phyloP scores from a whole-genome alignment of 2,113 vertebrate species.

The Corythaeola cristata region DNA sequence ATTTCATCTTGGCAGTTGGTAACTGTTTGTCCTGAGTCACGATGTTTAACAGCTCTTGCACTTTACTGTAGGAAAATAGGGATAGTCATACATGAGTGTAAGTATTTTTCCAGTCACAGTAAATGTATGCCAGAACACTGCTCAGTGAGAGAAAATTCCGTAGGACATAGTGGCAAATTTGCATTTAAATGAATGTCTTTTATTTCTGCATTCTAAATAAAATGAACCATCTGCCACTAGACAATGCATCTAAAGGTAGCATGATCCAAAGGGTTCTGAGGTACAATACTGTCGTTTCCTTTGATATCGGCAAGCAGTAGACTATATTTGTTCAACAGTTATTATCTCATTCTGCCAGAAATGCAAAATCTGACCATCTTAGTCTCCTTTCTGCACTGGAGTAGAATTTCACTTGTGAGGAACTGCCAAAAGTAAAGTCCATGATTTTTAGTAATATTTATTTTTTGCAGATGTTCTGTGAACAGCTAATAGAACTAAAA shows the following conservation, averaged over 20 bases:
- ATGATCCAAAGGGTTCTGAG: background rate
- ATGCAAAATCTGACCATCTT: background rate
- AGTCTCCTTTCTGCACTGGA: background rate
- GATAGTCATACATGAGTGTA: background rate
- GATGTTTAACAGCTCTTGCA: background rate
- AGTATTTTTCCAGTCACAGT: background rate
- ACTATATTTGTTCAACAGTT: background rate
- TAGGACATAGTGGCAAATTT: background rate
- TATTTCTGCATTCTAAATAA: background rate
- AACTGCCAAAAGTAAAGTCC: background rate
- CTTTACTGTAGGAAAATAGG: background rate
- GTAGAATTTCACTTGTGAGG: background rate
- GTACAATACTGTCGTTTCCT: background rate
- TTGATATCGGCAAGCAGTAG: background rate
- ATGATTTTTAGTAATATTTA: background rate
- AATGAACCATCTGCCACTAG: background rate
- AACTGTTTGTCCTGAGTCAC: background rate
- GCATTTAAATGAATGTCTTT: conserved; percentile 10
- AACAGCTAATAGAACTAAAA: background rate
- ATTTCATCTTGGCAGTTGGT: background rate
- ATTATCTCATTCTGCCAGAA: background rate
- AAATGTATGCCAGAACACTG: background rate
- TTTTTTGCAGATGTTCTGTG: background rate
- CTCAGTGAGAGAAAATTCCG: background rate
- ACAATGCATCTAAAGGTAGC: background rate